These are phyloP conservation scores for Cladopsammia gracilis DNA, from an alignment of 64 coral and sea anemone species.

Conservation along the genomic window DNA sequence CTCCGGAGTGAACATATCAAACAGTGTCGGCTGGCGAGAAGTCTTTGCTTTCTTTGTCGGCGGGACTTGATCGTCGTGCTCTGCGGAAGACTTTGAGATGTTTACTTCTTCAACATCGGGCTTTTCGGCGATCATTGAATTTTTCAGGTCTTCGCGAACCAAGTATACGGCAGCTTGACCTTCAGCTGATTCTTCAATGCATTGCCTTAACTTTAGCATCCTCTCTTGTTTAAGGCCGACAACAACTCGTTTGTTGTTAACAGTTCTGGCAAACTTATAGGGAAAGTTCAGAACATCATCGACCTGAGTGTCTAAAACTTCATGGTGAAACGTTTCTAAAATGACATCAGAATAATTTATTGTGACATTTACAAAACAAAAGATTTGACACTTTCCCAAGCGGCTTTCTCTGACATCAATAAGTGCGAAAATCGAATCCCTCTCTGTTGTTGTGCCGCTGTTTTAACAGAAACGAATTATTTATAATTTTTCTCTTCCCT, in stretches of 20 bases:
- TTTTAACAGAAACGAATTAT: slow-evolving; percentile 6
- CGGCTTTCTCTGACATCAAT: background rate
- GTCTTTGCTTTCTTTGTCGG: background rate
- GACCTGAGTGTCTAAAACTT: background rate
- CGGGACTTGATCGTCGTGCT: background rate
- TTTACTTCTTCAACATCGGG: background rate
- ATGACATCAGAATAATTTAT: background rate
- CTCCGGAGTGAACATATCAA: background rate
- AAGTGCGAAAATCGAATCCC: background rate
- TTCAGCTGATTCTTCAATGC: background rate
- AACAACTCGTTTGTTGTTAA: slow-evolving; percentile 10
- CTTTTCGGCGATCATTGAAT: background rate
- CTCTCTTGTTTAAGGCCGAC: background rate
- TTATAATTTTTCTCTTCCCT: too few species aligned
- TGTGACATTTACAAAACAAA: background rate
- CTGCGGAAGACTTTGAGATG: too few species aligned
- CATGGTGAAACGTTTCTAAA: slow-evolving; percentile 3
- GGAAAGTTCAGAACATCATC: background rate
- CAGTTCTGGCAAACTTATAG: background rate
- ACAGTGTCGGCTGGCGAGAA: slow-evolving; percentile 8
- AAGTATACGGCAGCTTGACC: background rate
- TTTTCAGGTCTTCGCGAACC: background rate
- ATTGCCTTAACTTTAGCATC: background rate
- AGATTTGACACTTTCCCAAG: background rate
- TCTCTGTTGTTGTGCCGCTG: background rate